These are phyloP conservation scores for Alauda arvensis DNA, from an alignment of 2,797 vertebrate genomes.

Conservation along the genomic window DNA sequence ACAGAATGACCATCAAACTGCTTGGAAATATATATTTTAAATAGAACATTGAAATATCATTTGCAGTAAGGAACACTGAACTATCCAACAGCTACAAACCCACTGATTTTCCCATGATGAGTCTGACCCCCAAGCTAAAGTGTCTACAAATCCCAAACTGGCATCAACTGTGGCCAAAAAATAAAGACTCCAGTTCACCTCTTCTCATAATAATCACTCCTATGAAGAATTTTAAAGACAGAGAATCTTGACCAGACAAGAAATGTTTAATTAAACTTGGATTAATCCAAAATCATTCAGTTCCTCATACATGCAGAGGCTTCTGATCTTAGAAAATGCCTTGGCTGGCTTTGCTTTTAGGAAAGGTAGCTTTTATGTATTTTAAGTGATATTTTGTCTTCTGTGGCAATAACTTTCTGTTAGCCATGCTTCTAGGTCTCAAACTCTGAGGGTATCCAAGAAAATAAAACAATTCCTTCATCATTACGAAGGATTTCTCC, in stretches of 20 bases:
- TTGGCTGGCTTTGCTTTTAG: neutral
- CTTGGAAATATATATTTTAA: neutral
- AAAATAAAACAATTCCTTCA: neutral
- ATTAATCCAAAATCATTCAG: neutral
- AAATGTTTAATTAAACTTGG: neutral
- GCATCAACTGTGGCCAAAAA: neutral
- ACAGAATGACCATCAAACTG: neutral
- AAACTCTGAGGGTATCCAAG: neutral
- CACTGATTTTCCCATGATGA: neutral
- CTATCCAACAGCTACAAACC: neutral
- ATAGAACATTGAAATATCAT: neutral
- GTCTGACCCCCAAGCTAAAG: neutral
- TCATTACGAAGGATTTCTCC: neutral
- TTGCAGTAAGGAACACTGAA: neutral
- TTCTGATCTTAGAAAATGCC: neutral
- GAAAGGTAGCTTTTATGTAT: neutral
- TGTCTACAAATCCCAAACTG: neutral
- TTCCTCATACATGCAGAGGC: neutral
- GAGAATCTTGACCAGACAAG: neutral
- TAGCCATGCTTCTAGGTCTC: neutral
- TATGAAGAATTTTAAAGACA: neutral
- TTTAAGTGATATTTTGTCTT: neutral
- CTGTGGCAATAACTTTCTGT: neutral
- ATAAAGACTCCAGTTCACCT: neutral
- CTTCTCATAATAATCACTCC: neutral